Percentiles rank a stretch among this genome's conserved stretches.
These are phyloP conservation scores for Acromyrmex echinatior DNA, from an alignment of 1,140 invertebrate genomes.

Conservation along the genomic window DNA sequence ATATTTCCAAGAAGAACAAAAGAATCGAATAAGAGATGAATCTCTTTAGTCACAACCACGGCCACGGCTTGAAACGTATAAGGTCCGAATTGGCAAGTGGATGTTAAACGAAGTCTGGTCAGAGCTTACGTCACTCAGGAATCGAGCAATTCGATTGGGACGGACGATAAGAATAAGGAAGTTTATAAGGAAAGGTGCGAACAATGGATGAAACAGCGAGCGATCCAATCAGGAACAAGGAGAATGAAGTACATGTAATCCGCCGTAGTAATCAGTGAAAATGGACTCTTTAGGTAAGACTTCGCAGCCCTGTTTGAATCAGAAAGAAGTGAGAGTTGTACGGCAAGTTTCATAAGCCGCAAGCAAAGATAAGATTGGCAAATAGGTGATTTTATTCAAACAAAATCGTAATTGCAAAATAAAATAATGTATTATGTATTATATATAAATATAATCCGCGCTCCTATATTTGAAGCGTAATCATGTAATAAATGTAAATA, in stretches of 20 bases:
- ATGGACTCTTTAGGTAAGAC: constrained; percentile 11
- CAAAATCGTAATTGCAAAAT: constrained; percentile 6
- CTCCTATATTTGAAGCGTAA: neutral
- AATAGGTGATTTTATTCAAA: neutral
- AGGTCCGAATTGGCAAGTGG: constrained; percentile 6
- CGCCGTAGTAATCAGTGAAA: constrained; percentile 42
- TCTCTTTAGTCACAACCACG: neutral
- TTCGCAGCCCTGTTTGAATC: neutral
- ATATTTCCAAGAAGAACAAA: neutral
- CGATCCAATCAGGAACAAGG: constrained; percentile 36
- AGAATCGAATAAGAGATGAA: constrained; percentile 1
- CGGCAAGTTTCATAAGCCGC: constrained; percentile 10
- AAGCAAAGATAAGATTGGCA: constrained; percentile 9
- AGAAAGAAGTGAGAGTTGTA: neutral
- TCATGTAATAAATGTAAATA: neutral
- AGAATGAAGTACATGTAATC: constrained; percentile 32
- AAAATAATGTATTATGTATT: neutral
- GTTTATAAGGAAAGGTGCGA: constrained; percentile 23
- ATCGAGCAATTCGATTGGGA: constrained; percentile 41
- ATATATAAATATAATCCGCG: neutral
- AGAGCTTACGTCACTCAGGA: constrained; percentile 37
- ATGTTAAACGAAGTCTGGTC: constrained; percentile 22
- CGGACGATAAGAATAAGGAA: constrained; percentile 40
- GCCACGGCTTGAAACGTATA: neutral
- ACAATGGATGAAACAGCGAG: constrained; percentile 48